Conservation (phyloP, 2,888 invertebrate genomes). For the Drosophila rellima region DNA sequence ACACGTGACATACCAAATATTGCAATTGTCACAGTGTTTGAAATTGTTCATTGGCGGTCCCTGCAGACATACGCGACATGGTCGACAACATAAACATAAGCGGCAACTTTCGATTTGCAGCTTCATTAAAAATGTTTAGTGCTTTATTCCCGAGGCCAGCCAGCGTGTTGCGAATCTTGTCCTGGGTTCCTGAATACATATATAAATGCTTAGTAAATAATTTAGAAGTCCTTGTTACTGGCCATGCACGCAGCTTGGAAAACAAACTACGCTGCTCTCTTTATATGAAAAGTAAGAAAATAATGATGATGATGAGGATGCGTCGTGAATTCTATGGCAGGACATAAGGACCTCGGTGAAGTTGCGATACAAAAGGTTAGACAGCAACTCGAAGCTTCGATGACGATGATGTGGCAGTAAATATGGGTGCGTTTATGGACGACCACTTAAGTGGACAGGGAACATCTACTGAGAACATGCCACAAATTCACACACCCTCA, state of each 20-base stretch:
- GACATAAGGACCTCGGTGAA: constrained; percentile 16
- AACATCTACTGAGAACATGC: constrained; percentile 1
- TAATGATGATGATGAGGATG: neutral
- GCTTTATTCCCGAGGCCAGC: constrained; percentile 43
- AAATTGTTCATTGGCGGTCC: constrained; percentile 33
- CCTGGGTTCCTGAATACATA: constrained; percentile 14
- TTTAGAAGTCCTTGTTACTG: constrained; percentile 48
- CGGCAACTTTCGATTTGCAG: constrained; percentile 70
- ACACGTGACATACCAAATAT: constrained; percentile 54
- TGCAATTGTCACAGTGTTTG: constrained; percentile 50
- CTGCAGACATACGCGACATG: constrained; percentile 22
- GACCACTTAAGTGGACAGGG: constrained; percentile 43
- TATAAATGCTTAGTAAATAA: constrained; percentile 58
- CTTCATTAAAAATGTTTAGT: constrained; percentile 78
- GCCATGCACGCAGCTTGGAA: constrained; percentile 36
- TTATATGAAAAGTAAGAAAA: constrained; percentile 31
- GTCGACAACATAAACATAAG: constrained; percentile 20
- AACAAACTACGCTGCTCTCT: constrained; percentile 52
- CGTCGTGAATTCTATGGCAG: constrained; percentile 24
- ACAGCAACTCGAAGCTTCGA: constrained; percentile 31
- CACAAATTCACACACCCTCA: constrained; percentile 1
- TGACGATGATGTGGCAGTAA: constrained; percentile 49
- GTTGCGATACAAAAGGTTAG: constrained; percentile 29
- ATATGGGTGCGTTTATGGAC: constrained; percentile 52
- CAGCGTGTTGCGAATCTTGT: neutral